A percentile compares a stretch with the other conserved stretches of the same genome.
These are phyloP conservation scores for Margarornis squamiger DNA, from an alignment of 2,797 vertebrate genomes.

Conservation along the genomic window DNA sequence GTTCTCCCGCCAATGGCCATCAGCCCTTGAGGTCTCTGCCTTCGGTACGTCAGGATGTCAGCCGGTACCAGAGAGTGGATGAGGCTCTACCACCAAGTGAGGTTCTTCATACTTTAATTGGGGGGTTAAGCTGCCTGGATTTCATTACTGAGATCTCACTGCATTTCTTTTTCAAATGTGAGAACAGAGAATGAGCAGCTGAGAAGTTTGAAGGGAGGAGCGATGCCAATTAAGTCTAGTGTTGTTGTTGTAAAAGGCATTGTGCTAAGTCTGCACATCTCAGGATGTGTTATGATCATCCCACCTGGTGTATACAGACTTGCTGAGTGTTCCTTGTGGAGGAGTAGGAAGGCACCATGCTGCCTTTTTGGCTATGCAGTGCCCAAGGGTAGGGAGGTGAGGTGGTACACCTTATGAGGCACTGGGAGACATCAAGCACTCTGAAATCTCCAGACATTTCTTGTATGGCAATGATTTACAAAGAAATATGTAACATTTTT, in stretches of 20 bases:
- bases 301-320: background rate
- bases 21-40: constrained; percentile 88
- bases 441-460: background rate
- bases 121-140: background rate
- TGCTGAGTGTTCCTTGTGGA: background rate
- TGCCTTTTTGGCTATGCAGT: background rate
- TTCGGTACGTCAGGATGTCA: constrained; percentile 93
- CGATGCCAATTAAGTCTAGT: background rate
- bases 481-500: background rate
- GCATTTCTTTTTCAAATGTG: background rate
- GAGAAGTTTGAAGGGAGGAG: background rate
- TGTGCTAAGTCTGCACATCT: background rate
- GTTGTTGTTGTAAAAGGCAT: background rate
- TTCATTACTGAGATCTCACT: background rate
- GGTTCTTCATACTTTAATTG: constrained; percentile 51
- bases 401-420: accelerated
- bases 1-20: constrained; percentile 86
- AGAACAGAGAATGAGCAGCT: background rate
- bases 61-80: constrained; percentile 96
- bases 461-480: background rate
- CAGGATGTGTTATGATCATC: background rate
- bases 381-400: background rate
- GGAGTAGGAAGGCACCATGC: background rate
- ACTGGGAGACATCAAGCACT: background rate
- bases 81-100: constrained; percentile 97